These are phyloP conservation scores for Chesias legatella DNA, from an alignment of 2,888 invertebrate genomes.

Conservation along the genomic window DNA sequence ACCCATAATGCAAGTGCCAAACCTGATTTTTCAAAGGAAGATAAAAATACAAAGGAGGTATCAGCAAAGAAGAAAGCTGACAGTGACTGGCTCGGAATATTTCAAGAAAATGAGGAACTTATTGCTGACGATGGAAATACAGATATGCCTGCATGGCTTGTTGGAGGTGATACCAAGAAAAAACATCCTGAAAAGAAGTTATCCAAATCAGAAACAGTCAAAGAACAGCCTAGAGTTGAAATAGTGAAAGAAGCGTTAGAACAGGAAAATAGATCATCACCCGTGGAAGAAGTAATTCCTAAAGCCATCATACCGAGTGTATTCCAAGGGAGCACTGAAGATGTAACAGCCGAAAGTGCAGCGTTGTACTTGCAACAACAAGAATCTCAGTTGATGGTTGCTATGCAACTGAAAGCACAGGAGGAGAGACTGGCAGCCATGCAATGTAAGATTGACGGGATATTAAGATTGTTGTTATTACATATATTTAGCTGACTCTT, in stretches of 20 bases:
- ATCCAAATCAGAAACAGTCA: slow-evolving; percentile 20
- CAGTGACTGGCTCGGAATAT: slow-evolving; percentile 73
- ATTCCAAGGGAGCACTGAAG: slow-evolving; percentile 49
- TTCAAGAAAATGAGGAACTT: slow-evolving; percentile 54
- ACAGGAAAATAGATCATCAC: slow-evolving; percentile 21
- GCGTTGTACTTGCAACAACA: slow-evolving; percentile 81
- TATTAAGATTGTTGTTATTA: too few species aligned
- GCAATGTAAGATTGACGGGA: slow-evolving; percentile 66
- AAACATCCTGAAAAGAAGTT: slow-evolving; percentile 40
- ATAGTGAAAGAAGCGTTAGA: slow-evolving; percentile 24
- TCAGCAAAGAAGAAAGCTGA: slow-evolving; percentile 48
- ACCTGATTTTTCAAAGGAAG: slow-evolving; percentile 43
- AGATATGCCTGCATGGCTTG: slow-evolving; percentile 68
- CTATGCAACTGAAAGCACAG: slow-evolving; percentile 82
- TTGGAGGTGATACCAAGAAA: slow-evolving; percentile 52
- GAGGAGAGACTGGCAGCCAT: slow-evolving; percentile 81
- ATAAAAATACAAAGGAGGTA: slow-evolving; percentile 30
- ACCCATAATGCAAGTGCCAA: slow-evolving; percentile 34
- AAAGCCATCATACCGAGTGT: slow-evolving; percentile 25
- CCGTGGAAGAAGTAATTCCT: slow-evolving; percentile 25
- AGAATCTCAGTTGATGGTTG: slow-evolving; percentile 81
- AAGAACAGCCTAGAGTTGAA: slow-evolving; percentile 28
- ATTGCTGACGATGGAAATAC: slow-evolving; percentile 43
- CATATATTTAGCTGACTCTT: too few species aligned
- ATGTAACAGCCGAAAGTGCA: slow-evolving; percentile 77